Evolutionary conservation across 1,140 invertebrate genomes (phyloP), one percentile per base, ranked within the genome.

Genomic region (Rhagoletis pomonella): DNA sequence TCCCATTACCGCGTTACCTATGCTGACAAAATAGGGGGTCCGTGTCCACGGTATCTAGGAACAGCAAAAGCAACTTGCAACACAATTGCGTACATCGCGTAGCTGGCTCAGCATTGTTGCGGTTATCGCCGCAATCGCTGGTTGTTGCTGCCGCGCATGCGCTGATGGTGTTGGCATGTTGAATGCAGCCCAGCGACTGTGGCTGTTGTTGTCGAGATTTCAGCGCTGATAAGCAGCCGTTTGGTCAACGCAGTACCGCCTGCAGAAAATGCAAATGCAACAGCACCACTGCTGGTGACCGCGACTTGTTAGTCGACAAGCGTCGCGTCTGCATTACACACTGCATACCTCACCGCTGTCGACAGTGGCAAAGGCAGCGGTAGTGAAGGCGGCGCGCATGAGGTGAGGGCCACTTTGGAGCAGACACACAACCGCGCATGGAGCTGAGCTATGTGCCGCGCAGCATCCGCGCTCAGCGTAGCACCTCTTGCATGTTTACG

Each of bases 111-210:
- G 6, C 42, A 10, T 50, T 81, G 47, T 81, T 81, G 29, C 29
- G 73, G 17, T 81, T 81, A 81, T 81, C 73, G 73, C 9, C 42
- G 17, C 55, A 42, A 81, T 81, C 47, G 47, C 14, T 81, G 73
- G 47, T 58, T 17, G 6, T 55, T 19, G 73, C 47, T 81, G n/a
- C 47, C 4, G 73, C 73, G 47, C 47, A 81, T 50, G 73, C 47
- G 73, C 73, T 81, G 73, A 81, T 81, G 50, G 73, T 47, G 73
- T 81, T 81, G 73, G 73, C 73, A 55, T 81, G 73, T 81, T 55
- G 73, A 55, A 81, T 81, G 67, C 50, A 58, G 1, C 47, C 9
- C 17, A 81, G 47, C 10, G 47, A 81, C 73, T 81, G 47, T 55
- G 73, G 47, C 47, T 55, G 47, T 58, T 81, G 44, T 81, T 73